These are phyloP conservation scores for Caenorhabditis latens DNA, from an alignment of 1,140 invertebrate genomes.

Conservation along the genomic window DNA sequence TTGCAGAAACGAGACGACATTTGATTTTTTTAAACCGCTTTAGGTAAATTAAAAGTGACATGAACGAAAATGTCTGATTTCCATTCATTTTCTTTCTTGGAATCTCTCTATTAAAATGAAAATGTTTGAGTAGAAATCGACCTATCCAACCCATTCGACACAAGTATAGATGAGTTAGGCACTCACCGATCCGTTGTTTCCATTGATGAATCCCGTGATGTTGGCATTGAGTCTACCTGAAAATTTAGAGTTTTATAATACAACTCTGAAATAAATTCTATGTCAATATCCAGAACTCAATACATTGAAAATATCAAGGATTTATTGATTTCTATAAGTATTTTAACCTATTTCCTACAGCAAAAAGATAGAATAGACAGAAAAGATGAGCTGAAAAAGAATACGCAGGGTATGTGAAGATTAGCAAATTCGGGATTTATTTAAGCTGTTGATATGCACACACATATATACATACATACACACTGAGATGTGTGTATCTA, in stretches of 20 bases:
- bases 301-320: neutral
- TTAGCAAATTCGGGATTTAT: constrained; percentile 44
- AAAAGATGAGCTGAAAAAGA: constrained; percentile 34
- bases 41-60: too few relatives aligned
- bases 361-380: constrained; percentile 17
- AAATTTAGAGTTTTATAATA: neutral
- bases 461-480: neutral
- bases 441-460: constrained; percentile 53
- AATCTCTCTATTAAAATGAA: too few relatives aligned
- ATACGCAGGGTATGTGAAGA: constrained; percentile 45
- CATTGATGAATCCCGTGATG: constrained; percentile 76
- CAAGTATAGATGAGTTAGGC: too few relatives aligned
- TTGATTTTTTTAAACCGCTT: neutral
- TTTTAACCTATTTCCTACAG: constrained; percentile 47
- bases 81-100: too few relatives aligned
- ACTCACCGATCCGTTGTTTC: constrained; percentile 72
- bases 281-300: too few relatives aligned
- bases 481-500: neutral
- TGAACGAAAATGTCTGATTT: neutral
- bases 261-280: too few relatives aligned
- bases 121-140: too few relatives aligned
- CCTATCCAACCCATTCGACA: too few relatives aligned
- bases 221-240: constrained; percentile 64
- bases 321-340: constrained; percentile 9
- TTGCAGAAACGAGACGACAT: neutral